Percentiles rank a stretch among this genome's conserved stretches.
phyloP scores from a whole-genome alignment of 2,113 vertebrate genomes.

The Pipa parva region DNA sequence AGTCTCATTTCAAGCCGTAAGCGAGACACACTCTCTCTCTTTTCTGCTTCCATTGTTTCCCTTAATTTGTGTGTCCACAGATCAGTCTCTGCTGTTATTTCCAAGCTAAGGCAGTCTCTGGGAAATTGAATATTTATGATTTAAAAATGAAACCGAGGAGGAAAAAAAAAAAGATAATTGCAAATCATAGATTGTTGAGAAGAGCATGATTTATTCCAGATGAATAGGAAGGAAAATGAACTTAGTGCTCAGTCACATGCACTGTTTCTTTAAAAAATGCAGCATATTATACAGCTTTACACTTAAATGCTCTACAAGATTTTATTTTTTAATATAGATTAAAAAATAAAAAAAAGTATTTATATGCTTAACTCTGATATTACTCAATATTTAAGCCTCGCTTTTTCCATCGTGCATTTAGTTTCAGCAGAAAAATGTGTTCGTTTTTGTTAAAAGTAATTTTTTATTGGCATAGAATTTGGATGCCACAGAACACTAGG shows the following conservation, averaged over 20 bases:
- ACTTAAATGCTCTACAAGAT: too few relatives aligned
- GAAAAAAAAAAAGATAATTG: slow-evolving; percentile 37
- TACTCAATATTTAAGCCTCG: too few relatives aligned
- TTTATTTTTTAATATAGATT: too few relatives aligned
- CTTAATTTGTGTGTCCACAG: slow-evolving; percentile 32
- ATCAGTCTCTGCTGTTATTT: slow-evolving; percentile 26
- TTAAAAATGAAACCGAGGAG: slow-evolving; percentile 33
- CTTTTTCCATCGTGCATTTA: too few relatives aligned
- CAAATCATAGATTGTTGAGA: slow-evolving; percentile 34
- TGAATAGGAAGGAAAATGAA: slow-evolving; percentile 22
- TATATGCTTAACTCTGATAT: too few relatives aligned
- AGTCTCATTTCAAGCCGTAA: slow-evolving; percentile 25
- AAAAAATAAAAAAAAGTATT: too few relatives aligned
- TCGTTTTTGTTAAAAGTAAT: too few relatives aligned
- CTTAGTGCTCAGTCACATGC: background rate
- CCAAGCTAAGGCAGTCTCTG: slow-evolving; percentile 28
- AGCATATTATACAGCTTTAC: background rate
- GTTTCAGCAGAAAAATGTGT: too few relatives aligned
- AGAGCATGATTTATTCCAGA: slow-evolving; percentile 31
- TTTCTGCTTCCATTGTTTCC: slow-evolving; percentile 30
- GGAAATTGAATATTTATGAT: slow-evolving; percentile 43
- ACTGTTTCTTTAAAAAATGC: background rate
- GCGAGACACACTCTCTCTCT: slow-evolving; percentile 13
- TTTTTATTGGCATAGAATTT: too few relatives aligned
- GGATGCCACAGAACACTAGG: too few relatives aligned